Evolutionary conservation across 2,113 vertebrate genomes (phyloP).

Genomic region (Phoxinus phoxinus): DNA sequence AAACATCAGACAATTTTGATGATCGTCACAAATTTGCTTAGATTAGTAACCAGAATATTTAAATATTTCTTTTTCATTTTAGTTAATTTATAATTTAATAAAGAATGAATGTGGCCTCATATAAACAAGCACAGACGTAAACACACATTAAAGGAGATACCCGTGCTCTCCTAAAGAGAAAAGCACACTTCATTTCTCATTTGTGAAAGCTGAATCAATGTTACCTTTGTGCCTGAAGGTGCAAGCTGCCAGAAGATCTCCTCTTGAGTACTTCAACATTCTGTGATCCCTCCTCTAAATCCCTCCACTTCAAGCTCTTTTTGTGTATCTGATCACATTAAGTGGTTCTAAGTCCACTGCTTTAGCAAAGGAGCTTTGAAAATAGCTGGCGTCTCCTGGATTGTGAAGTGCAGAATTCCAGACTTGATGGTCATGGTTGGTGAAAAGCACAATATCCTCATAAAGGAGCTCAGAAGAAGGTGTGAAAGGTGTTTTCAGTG

Average conservation of each 20-base stretch:
- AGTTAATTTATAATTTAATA: background rate
- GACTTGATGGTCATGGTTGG: slow-evolving; percentile 32
- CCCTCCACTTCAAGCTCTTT: slow-evolving; percentile 27
- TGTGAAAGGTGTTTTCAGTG: background rate
- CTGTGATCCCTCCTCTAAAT: slow-evolving; percentile 29
- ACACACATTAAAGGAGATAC: background rate
- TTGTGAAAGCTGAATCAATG: slow-evolving; percentile 39
- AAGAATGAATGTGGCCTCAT: background rate
- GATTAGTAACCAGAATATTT: background rate
- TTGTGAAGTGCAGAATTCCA: slow-evolving; percentile 42
- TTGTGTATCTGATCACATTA: slow-evolving; percentile 31
- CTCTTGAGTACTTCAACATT: slow-evolving; percentile 23
- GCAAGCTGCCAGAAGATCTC: slow-evolving; percentile 12
- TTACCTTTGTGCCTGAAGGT: slow-evolving; percentile 20
- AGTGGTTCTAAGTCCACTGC: slow-evolving; percentile 10
- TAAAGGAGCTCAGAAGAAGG: slow-evolving; percentile 7
- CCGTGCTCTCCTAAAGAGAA: background rate
- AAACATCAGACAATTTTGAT: background rate
- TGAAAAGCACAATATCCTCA: background rate
- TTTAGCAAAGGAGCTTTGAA: slow-evolving; percentile 40
- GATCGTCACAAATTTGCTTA: background rate
- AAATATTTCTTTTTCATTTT: background rate
- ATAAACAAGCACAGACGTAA: background rate
- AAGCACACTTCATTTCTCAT: slow-evolving; percentile 27
- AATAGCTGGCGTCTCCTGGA: slow-evolving; percentile 29